phyloP scores from a whole-genome alignment of 2,888 invertebrate genomes.

The Frankliniella fusca region DNA sequence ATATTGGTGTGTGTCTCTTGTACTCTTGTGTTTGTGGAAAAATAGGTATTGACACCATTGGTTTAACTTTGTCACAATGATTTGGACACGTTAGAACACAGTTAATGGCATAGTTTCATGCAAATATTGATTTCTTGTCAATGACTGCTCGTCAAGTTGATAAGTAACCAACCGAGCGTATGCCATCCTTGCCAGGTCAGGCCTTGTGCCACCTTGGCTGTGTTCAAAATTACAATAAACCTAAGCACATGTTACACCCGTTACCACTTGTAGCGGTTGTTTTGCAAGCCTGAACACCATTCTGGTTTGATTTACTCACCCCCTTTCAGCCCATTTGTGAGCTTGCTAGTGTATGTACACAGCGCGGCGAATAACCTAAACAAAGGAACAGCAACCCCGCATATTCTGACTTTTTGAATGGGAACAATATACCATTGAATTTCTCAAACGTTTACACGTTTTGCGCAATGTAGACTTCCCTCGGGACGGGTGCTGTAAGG shows the following conservation, averaged over 20 bases:
- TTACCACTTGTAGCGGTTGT: background rate
- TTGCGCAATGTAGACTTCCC: background rate
- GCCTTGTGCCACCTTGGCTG: conserved; percentile 46
- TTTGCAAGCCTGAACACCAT: too few relatives aligned
- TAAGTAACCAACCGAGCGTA: conserved; percentile 26
- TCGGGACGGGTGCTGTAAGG: background rate
- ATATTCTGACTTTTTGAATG: conserved; percentile 16
- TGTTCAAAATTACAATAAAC: conserved; percentile 30
- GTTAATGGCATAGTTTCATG: background rate
- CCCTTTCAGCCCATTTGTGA: too few relatives aligned
- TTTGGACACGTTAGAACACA: background rate
- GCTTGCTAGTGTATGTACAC: background rate
- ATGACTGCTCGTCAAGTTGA: conserved; percentile 20
- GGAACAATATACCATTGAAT: background rate
- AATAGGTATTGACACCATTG: conserved; percentile 40
- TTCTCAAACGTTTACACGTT: background rate
- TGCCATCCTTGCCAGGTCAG: conserved; percentile 27
- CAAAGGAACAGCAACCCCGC: background rate
- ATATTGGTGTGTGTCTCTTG: conserved; percentile 52
- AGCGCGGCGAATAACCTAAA: conserved; percentile 21
- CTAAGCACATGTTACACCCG: conserved; percentile 7
- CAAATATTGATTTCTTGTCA: background rate
- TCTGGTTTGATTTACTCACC: background rate
- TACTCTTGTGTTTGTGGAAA: conserved; percentile 48
- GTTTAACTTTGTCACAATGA: conserved; percentile 14